A percentile compares a stretch with the other conserved stretches of the same genome.
Conservation (phyloP, 1,140 invertebrate species). For the Hesperophylax magnus region DNA sequence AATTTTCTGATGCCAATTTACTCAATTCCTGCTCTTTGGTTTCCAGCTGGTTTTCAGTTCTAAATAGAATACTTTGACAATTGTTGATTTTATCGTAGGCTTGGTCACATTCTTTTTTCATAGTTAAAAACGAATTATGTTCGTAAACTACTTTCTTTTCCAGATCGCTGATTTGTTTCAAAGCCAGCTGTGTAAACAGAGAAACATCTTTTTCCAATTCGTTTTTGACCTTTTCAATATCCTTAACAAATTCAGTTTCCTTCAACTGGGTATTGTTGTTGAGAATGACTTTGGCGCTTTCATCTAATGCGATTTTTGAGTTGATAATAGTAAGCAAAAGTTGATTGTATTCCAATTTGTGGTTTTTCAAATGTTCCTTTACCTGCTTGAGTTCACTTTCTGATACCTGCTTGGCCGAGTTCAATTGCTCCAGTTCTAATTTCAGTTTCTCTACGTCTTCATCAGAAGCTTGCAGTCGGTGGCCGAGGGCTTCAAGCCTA, state of each 20-base stretch:
- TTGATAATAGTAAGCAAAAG: constrained; percentile 43
- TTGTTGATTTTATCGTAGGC: constrained; percentile 43
- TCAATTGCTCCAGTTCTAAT: background rate
- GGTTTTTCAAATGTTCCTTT: constrained; percentile 35
- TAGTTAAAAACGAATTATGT: constrained; percentile 20
- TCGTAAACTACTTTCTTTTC: constrained; percentile 31
- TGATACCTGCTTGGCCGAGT: background rate
- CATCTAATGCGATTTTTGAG: constrained; percentile 50
- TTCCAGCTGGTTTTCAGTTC: constrained; percentile 48
- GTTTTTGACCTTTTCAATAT: constrained; percentile 40
- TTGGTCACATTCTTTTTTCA: constrained; percentile 48
- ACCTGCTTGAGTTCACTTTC: constrained; percentile 15
- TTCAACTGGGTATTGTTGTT: constrained; percentile 38
- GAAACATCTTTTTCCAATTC: constrained; percentile 41
- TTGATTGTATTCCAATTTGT: constrained; percentile 50
- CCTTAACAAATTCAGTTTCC: constrained; percentile 31
- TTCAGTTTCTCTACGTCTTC: constrained; percentile 14
- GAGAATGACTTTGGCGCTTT: constrained; percentile 45
- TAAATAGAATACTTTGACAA: constrained; percentile 41
- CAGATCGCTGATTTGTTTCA: constrained; percentile 21
- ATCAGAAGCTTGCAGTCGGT: too few relatives aligned
- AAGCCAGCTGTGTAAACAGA: constrained; percentile 28
- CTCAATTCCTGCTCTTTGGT: constrained; percentile 52
- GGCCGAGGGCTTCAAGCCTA: too few relatives aligned
- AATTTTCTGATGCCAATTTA: constrained; percentile 50